These are phyloP conservation scores for Tautogolabrus adspersus DNA, from an alignment of 2,113 vertebrate species.

Conservation along the genomic window DNA sequence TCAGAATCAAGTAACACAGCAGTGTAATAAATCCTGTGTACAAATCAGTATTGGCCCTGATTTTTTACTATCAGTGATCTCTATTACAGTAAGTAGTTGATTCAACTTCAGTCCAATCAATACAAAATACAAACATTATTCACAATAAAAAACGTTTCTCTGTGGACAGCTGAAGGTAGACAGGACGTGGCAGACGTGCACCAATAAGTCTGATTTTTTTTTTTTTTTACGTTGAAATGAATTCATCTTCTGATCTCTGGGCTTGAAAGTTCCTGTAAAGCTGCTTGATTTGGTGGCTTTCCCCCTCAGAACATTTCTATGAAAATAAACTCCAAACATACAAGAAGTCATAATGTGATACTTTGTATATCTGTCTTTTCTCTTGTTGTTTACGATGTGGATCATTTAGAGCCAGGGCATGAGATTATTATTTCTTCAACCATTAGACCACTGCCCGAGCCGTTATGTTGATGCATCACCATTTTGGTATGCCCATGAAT, in stretches of 20 bases:
- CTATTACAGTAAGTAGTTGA: too few species aligned
- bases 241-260: not conserved
- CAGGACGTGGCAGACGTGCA: too few species aligned
- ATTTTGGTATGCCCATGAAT: not conserved
- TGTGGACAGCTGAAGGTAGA: too few species aligned
- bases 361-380: constrained; percentile 2
- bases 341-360: constrained; percentile 6
- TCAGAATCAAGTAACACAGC: too few species aligned
- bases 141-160: too few species aligned
- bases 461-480: not conserved
- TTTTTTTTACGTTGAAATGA: not conserved
- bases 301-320: constrained; percentile 10
- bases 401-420: not conserved
- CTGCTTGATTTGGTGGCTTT: constrained; percentile 11
- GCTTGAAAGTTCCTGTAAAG: not conserved
- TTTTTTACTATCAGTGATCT: too few species aligned
- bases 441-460: not conserved
- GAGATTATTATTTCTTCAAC: not conserved
- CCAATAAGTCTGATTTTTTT: not conserved
- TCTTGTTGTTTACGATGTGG: constrained; percentile 13
- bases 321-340: constrained; percentile 15
- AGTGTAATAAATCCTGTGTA: too few species aligned
- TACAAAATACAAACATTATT: too few species aligned
- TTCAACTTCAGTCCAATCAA: too few species aligned
- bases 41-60: too few species aligned